phyloP scores from a whole-genome alignment of 2,113 vertebrate genomes.

The Corythornis vintsioides region DNA sequence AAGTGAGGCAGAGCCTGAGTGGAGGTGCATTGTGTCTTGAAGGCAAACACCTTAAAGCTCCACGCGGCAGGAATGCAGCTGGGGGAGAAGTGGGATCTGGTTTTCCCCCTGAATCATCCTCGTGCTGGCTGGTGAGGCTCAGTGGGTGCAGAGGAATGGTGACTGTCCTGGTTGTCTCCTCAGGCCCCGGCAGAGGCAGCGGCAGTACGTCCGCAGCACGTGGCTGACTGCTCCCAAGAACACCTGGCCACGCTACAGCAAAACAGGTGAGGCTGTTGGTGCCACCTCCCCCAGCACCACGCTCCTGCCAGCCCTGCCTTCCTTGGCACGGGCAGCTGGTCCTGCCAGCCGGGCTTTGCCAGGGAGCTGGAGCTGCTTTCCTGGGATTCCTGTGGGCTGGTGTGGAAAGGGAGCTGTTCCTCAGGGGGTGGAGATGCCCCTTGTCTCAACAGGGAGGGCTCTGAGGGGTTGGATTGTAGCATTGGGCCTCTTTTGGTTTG shows the following conservation, averaged over 20 bases:
- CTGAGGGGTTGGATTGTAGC: neutral
- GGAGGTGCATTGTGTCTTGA: neutral
- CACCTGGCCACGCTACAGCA: slow-evolving; percentile 93
- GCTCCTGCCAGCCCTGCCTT: neutral
- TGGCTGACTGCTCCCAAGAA: slow-evolving; percentile 91
- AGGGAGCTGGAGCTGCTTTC: neutral
- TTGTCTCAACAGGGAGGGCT: neutral
- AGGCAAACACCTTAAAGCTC: neutral
- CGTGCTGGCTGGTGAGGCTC: neutral
- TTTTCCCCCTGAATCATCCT: neutral
- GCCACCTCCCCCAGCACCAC: neutral
- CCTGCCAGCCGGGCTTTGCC: neutral
- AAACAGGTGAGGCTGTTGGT: slow-evolving; percentile 81
- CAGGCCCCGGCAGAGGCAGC: slow-evolving; percentile 89
- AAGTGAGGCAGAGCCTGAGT: neutral
- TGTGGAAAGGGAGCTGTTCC: neutral
- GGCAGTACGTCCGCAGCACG: slow-evolving; percentile 85
- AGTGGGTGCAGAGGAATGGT: neutral
- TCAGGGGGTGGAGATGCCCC: neutral
- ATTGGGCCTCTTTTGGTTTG: neutral
- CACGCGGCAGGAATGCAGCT: neutral
- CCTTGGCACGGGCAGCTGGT: fast-evolving
- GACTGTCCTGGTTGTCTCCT: neutral
- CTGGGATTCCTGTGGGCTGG: neutral
- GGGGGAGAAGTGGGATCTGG: neutral